Base-by-base conservation (phyloP, 2,888 invertebrate species). In the Nomada hirtipes region DNA sequence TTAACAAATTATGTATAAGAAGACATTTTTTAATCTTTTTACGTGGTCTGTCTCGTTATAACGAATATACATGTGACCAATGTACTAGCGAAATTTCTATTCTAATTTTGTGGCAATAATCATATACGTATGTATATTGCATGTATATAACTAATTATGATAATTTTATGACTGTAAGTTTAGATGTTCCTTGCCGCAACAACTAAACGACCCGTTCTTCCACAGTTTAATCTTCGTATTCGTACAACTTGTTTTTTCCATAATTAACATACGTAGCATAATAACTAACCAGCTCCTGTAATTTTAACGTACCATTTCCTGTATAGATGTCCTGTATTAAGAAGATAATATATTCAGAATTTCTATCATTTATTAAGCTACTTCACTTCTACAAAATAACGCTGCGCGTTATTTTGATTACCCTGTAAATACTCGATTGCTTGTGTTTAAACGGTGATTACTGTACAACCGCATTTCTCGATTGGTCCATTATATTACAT, bases 41-140 rank as follows among this genome's bases (percentile, higher is more conserved):
- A 76, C 72, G 75, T 68, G 77, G 53, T 76, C 53, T 80, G 78
- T 65, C 11, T 72, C 64, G 59, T 72, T 60, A 18, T 55, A 61
- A 68, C 50, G 18, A 65, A 74, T 73, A n/a, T 61, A 64, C 73
- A 61, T 60, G 76, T 50, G 84, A 87, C 84, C 83, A 81, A 87
- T 70, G 59, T 71, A 44, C 59, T 76, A 61, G 29, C 29, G 50
- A 75, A 60, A 81, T 71, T 79, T 72, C 64, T 81, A 89, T 86
- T 88, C 80, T 81, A 87, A 89, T 86, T 77, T 75, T 72, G 89
- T 89, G 89, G 86, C 89, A 89, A 87, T 77, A 63, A 75, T 73
- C 76, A 23, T 67, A 55, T 57, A 55, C 76, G n/a, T 67, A 55
- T 52, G n/a, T 67, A 55, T 52, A 55, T 68, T 61, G 57, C 64